These are phyloP conservation scores for Thecocarcelia acutangulata DNA, from an alignment of 2,888 invertebrate genomes.

Conservation along the genomic window DNA sequence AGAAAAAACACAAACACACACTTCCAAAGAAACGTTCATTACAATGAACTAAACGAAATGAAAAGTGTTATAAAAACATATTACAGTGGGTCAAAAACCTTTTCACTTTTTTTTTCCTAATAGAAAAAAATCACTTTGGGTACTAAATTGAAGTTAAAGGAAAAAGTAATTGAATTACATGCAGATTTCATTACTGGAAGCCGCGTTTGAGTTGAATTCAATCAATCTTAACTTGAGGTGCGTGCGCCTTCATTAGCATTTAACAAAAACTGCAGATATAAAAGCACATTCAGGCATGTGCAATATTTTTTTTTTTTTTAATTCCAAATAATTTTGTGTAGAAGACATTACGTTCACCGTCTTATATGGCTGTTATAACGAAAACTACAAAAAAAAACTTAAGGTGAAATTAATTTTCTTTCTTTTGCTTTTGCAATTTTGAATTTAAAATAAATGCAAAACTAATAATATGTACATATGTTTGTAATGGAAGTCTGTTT, in stretches of 20 bases:
- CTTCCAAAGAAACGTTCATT: background rate
- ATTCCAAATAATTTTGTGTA: background rate
- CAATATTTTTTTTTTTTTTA: background rate
- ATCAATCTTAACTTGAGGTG: constrained; percentile 60
- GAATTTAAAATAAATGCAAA: constrained; percentile 19
- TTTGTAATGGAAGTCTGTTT: background rate
- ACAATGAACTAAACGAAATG: constrained; percentile 1
- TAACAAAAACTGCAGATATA: background rate
- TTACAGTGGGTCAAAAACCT: constrained; percentile 62
- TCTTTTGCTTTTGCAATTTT: constrained; percentile 12
- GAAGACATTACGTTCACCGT: background rate
- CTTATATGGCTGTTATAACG: background rate
- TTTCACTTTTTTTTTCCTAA: constrained; percentile 51
- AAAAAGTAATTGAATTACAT: constrained; percentile 24
- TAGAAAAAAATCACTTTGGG: background rate
- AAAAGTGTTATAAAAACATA: constrained; percentile 16
- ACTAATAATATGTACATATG: too few species aligned
- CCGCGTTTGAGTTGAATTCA: constrained; percentile 40
- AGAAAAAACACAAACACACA: too few species aligned
- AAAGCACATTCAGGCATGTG: constrained; percentile 29
- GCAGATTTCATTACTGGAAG: constrained; percentile 7
- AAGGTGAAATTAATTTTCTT: constrained; percentile 52
- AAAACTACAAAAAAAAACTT: constrained; percentile 11
- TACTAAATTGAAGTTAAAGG: background rate
- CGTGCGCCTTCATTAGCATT: constrained; percentile 52